Conservation (phyloP, 2,888 invertebrate genomes). For the Diplolepis rosae region DNA sequence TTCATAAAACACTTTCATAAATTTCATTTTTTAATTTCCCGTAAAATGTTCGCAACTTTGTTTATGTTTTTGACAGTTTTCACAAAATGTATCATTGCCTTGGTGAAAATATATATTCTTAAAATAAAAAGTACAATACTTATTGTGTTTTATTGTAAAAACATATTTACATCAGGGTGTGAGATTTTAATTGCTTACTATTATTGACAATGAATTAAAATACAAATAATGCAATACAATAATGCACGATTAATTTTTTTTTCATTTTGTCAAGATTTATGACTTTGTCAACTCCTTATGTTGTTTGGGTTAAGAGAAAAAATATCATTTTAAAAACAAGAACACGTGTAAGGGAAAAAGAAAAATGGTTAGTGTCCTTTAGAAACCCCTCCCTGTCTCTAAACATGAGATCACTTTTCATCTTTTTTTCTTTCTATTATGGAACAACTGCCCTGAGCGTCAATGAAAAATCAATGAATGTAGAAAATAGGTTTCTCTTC, state of each 20-base stretch:
- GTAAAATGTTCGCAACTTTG: not conserved
- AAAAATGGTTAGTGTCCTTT: not conserved
- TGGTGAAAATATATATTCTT: too few species aligned
- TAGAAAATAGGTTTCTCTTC: constrained; percentile 11
- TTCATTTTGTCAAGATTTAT: too few species aligned
- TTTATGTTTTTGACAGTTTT: not conserved
- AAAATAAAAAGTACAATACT: too few species aligned
- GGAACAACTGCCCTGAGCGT: constrained; percentile 10
- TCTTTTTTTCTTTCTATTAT: not conserved
- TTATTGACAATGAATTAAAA: too few species aligned
- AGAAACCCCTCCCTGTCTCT: not conserved
- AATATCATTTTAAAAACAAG: not conserved
- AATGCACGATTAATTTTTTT: too few species aligned
- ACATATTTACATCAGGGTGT: too few species aligned
- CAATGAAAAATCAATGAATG: constrained; percentile 16
- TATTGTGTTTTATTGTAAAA: too few species aligned
- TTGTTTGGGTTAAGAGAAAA: not conserved
- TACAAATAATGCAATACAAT: too few species aligned
- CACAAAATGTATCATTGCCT: too few species aligned
- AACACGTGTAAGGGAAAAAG: not conserved
- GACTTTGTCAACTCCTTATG: too few species aligned
- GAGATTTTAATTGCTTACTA: too few species aligned
- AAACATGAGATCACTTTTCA: not conserved
- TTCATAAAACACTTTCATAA: not conserved
- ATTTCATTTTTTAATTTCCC: not conserved